Evolutionary conservation across 2,888 invertebrate genomes (phyloP).

Genomic region (Leptopterna dolabrata): DNA sequence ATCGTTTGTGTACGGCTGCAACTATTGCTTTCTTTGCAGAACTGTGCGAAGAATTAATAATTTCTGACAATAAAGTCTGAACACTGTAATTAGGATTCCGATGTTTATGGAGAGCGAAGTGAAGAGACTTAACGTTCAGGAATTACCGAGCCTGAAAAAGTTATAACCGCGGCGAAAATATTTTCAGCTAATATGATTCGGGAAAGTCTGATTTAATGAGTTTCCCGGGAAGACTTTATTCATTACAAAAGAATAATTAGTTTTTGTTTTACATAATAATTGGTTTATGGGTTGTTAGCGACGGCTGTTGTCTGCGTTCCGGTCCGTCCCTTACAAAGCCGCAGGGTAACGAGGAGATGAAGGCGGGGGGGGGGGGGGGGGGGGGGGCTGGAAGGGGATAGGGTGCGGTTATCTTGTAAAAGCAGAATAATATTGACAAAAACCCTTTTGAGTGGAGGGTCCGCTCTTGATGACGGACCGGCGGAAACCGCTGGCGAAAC

Average conservation of each 20-base stretch:
- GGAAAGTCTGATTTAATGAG: not conserved
- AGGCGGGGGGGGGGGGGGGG: not conserved
- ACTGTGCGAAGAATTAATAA: no score
- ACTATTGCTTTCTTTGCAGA: no score
- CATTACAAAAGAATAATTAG: not conserved
- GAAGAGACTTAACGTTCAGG: no score
- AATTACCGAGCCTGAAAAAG: no score
- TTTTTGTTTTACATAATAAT: conserved; percentile 7
- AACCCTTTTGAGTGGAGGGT: not conserved
- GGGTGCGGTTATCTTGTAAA: not conserved
- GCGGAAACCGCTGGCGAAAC: not conserved
- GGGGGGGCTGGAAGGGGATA: no score
- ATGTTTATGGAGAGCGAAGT: no score
- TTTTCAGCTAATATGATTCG: not conserved
- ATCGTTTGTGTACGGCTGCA: no score
- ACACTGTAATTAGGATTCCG: no score
- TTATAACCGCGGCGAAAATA: no score
- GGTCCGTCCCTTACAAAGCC: not conserved
- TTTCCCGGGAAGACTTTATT: not conserved
- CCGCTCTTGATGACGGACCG: not conserved
- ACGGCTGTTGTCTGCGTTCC: not conserved
- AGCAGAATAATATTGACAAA: not conserved
- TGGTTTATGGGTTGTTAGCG: not conserved
- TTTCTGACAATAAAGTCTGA: no score
- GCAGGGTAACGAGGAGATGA: not conserved